Conservation (phyloP, 2,888 invertebrate genomes). For the Drosophila prolongata region DNA sequence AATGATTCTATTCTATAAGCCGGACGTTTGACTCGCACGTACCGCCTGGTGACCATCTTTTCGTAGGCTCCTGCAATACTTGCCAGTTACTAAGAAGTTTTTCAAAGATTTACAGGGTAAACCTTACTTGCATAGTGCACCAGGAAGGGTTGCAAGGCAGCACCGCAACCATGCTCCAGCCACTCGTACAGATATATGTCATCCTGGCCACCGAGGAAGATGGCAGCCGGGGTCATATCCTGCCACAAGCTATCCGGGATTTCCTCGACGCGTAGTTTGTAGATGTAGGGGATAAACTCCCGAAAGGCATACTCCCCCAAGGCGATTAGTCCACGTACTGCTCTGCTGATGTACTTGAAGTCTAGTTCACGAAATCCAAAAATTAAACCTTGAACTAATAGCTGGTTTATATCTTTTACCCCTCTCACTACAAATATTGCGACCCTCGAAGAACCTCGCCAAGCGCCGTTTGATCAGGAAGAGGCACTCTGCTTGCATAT, state of each 20-base stretch:
- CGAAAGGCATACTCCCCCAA: constrained; percentile 83
- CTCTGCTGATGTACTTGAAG: constrained; percentile 81
- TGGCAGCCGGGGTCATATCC: constrained; percentile 79
- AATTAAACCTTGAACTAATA: constrained; percentile 1
- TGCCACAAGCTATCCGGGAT: constrained; percentile 78
- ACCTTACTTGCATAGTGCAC: constrained; percentile 79
- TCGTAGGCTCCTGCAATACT: constrained; percentile 69
- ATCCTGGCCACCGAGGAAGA: constrained; percentile 80
- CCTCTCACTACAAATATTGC: constrained; percentile 66
- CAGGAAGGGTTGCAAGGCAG: constrained; percentile 82
- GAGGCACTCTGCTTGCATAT: constrained; percentile 82
- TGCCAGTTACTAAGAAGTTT: not conserved
- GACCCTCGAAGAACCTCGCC: constrained; percentile 78
- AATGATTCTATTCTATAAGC: constrained; percentile 78
- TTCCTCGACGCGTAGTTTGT: constrained; percentile 73
- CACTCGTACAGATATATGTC: constrained; percentile 84
- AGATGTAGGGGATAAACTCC: constrained; percentile 82
- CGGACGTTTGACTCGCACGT: constrained; percentile 56
- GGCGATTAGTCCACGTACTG: constrained; percentile 78
- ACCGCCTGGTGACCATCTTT: constrained; percentile 67
- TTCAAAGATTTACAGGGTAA: accelerated
- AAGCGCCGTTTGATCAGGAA: constrained; percentile 78
- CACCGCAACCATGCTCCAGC: constrained; percentile 82
- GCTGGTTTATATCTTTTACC: constrained; percentile 52
- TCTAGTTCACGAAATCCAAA: constrained; percentile 60